These are phyloP conservation scores for Ctenopoma multispine DNA, from an alignment of 2,797 vertebrate genomes.

Conservation along the genomic window DNA sequence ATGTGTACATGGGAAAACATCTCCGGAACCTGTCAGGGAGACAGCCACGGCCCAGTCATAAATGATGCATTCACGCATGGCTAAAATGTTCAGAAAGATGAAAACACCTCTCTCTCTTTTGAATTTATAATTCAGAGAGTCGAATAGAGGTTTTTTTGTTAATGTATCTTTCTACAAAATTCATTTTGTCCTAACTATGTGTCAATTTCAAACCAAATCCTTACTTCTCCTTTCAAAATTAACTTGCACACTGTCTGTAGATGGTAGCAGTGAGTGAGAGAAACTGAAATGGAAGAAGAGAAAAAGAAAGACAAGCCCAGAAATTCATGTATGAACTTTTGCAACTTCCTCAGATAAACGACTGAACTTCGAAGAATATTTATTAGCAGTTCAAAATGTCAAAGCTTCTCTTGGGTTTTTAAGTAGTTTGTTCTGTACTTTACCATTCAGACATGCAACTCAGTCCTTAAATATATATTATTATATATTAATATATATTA, in stretches of 20 bases:
- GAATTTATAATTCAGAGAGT: constrained; percentile 48
- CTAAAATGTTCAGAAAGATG: constrained; percentile 56
- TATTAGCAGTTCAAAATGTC: constrained; percentile 51
- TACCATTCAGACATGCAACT: no score
- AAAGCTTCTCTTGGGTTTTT: constrained; percentile 10
- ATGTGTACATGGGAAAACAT: constrained; percentile 21
- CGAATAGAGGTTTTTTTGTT: not conserved
- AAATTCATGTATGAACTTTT: constrained; percentile 1
- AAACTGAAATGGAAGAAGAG: constrained; percentile 1
- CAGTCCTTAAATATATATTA: no score
- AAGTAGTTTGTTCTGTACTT: no score
- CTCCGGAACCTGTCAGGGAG: constrained; percentile 26
- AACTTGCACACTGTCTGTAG: not conserved
- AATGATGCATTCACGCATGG: constrained; percentile 47
- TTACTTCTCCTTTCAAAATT: not conserved
- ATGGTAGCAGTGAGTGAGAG: not conserved
- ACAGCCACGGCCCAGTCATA: constrained; percentile 35
- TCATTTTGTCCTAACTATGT: not conserved
- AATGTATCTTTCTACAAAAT: not conserved
- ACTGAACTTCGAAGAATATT: constrained; percentile 20
- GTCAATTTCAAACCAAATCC: not conserved
- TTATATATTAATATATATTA: no score
- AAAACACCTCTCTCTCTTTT: constrained; percentile 16
- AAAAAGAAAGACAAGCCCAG: not conserved
- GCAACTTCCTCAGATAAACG: not conserved